Evolutionary conservation across 2,888 invertebrate species (phyloP).

Genomic region (Leptopterna dolabrata): DNA sequence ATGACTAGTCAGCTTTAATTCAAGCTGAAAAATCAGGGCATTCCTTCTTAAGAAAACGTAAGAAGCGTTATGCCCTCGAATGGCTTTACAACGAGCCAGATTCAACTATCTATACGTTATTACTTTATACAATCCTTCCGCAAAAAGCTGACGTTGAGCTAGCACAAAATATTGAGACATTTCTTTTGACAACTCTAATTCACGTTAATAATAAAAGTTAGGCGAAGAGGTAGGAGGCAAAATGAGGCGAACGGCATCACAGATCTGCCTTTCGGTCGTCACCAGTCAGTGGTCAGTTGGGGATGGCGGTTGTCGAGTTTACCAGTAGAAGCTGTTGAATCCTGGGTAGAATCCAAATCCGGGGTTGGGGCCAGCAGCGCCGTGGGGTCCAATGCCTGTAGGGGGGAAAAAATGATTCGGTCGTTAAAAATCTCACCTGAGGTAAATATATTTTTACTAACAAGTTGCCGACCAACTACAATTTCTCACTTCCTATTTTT

Average conservation of each 20-base stretch:
- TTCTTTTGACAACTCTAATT: neutral
- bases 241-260: neutral
- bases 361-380: constrained; percentile 30
- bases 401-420: neutral
- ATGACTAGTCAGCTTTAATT: constrained; percentile 44
- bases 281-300: neutral
- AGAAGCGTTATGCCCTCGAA: neutral
- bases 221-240: constrained; percentile 6
- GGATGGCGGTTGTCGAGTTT: neutral
- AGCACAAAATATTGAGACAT: neutral
- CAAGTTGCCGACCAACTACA: no score
- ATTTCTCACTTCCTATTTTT: no score
- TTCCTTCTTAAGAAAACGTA: neutral
- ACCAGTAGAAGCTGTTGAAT: constrained; percentile 46
- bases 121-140: neutral
- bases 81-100: neutral
- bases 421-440: no score
- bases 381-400: constrained; percentile 38
- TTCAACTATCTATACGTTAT: neutral
- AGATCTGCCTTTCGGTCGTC: neutral
- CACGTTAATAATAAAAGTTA: neutral
- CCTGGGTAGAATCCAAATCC: constrained; percentile 28
- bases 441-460: no score
- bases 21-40: constrained; percentile 44
- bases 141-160: neutral